Base-by-base conservation (phyloP, 2,113 vertebrate genomes). In the Polypterus senegalus region DNA sequence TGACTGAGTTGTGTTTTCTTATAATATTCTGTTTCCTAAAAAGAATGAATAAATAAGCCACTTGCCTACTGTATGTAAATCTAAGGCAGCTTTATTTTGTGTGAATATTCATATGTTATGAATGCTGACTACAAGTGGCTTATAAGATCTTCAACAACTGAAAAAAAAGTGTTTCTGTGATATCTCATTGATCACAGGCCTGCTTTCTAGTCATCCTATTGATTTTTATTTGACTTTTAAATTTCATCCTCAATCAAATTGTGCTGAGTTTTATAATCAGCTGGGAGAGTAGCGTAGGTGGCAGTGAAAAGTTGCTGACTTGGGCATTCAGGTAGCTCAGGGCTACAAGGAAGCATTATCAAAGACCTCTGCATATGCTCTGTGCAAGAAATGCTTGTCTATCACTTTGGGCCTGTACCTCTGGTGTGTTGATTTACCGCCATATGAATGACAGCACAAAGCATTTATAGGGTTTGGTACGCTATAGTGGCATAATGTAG, bases 181-280 rank as follows among this genome's bases (percentile, higher is more conserved):
- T 59, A 67, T 71, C 67, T 64, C 61, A 67, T 62, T 60, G 60
- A 76, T 76, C 66, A 72, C 70, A 76, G 74, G 77, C 71, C 70
- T 67, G 68, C 66, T 70, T 74, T 75, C 65, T 74, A 76, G 75
- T 69, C 63, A 67, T 72, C 60, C 52, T 63, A 78, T 82, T 69
- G 77, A 86, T 81, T 77, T 72, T 46, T 57, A 81, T 81, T 78
- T 77, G 76, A 79, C 77, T 79, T 86, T 82, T 67, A 81, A 76
- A 84, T 84, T 57, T 74, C 68, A 70, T 71, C 70, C 79, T 72
- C 71, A 73, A 70, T 77, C 80, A 77, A 66, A 71, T 73, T 64
- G 54, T 3, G 57, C 67, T 62, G 46, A 54, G 46, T 71, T 73
- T 44, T 49, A 46, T 57, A 71, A 57, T 65, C 53, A 65, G 66